Evolutionary conservation across 2,888 invertebrate genomes (phyloP).

Genomic region (Micropterix aruncella): DNA sequence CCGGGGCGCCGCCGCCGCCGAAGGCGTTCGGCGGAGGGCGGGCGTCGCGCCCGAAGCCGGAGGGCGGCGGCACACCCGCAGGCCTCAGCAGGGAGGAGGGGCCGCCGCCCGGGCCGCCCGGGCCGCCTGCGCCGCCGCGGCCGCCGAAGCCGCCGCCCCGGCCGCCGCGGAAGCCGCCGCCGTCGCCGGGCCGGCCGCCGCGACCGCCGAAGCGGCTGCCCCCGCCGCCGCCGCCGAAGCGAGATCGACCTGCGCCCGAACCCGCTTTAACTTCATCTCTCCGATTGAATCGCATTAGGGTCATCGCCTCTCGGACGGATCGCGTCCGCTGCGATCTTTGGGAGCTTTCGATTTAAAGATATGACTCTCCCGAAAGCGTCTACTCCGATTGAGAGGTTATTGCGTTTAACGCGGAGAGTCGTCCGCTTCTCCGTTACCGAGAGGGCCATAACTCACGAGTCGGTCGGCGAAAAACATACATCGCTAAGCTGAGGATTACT

Average conservation of each 20-base stretch:
- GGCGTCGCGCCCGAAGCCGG: slow-evolving; percentile 1
- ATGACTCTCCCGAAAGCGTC: no score
- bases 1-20: neutral
- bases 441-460: no score
- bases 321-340: slow-evolving; percentile 9
- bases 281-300: neutral
- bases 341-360: slow-evolving; percentile 13
- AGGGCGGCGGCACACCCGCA: neutral
- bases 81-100: slow-evolving; percentile 7
- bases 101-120: slow-evolving; percentile 1
- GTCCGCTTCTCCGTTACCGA: no score
- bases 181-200: slow-evolving; percentile 12
- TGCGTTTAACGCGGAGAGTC: no score
- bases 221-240: slow-evolving; percentile 21
- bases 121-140: slow-evolving; percentile 9
- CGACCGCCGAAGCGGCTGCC: slow-evolving; percentile 21
- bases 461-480: no score
- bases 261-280: slow-evolving; percentile 6
- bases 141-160: slow-evolving; percentile 10
- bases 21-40: neutral
- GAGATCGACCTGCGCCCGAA: slow-evolving; percentile 15
- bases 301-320: neutral
- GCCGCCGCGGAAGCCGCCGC: slow-evolving; percentile 5
- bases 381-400: no score
- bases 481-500: no score